Conservation (phyloP, 2,113 vertebrate genomes). For the Turnix velox region DNA sequence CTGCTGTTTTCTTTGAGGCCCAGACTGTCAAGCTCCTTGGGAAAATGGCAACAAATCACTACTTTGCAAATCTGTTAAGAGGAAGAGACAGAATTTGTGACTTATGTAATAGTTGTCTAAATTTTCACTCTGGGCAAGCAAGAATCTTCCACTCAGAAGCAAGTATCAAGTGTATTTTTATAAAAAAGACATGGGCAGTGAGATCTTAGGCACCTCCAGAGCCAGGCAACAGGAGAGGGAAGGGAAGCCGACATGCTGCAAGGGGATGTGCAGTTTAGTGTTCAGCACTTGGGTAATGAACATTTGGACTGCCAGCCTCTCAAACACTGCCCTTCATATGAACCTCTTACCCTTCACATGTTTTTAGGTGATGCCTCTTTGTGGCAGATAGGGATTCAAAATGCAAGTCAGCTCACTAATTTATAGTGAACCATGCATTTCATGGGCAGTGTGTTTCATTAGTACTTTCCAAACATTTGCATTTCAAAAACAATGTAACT, state of each 20-base stretch:
- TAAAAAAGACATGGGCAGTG: background rate
- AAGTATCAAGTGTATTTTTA: background rate
- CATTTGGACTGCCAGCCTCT: rapidly evolving
- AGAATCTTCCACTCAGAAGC: background rate
- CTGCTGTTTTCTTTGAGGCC: background rate
- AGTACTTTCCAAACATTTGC: background rate
- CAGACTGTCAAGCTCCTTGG: background rate
- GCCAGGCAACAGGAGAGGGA: background rate
- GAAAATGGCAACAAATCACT: background rate
- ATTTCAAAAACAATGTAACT: background rate
- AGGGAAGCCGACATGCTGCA: background rate
- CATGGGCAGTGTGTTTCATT: background rate
- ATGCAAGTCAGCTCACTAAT: background rate
- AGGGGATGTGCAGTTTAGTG: background rate
- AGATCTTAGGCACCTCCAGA: background rate
- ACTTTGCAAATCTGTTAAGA: background rate
- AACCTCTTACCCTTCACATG: background rate
- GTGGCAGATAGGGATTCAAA: background rate
- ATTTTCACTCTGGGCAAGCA: background rate
- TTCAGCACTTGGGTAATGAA: background rate
- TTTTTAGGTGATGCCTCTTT: background rate
- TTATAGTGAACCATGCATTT: background rate
- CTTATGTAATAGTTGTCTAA: background rate
- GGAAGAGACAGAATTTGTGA: background rate
- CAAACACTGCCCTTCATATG: background rate